Conservation (phyloP, 2,113 vertebrate species). For the Syngnathus floridae region DNA sequence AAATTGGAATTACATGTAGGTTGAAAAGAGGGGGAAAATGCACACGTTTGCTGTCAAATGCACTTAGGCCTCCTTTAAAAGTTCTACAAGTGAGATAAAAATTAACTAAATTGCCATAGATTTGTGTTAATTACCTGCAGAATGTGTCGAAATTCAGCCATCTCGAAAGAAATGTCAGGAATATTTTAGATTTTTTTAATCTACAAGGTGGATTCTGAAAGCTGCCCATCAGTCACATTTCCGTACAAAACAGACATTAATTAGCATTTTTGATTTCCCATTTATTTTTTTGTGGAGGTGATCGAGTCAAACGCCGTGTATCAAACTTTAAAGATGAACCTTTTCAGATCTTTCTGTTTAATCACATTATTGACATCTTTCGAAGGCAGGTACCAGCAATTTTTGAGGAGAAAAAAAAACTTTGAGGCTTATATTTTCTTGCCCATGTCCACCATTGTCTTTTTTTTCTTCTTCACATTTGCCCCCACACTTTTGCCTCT, state of each 20-base stretch:
- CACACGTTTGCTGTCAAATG: neutral
- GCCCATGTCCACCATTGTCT: slow-evolving; percentile 46
- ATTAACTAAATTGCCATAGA: no score
- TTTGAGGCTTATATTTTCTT: slow-evolving; percentile 35
- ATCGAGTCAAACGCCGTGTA: neutral
- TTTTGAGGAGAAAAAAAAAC: slow-evolving; percentile 7
- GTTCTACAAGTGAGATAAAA: neutral
- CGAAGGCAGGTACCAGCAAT: slow-evolving; percentile 33
- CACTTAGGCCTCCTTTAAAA: neutral
- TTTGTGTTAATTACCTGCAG: neutral
- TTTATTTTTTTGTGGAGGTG: neutral
- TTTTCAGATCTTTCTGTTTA: neutral
- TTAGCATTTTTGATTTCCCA: neutral
- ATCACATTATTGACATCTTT: slow-evolving; percentile 15
- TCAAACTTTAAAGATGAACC: neutral
- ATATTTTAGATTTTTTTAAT: no score
- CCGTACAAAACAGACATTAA: neutral
- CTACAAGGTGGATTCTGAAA: no score
- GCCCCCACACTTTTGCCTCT: slow-evolving; percentile 40
- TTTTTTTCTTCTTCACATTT: slow-evolving; percentile 47
- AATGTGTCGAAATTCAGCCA: neutral
- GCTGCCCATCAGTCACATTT: no score
- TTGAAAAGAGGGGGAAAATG: neutral
- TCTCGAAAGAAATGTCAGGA: neutral
- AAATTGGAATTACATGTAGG: neutral